These are phyloP conservation scores for Parotocinclus haroldoi DNA, from an alignment of 2,797 vertebrate species.

Conservation along the genomic window DNA sequence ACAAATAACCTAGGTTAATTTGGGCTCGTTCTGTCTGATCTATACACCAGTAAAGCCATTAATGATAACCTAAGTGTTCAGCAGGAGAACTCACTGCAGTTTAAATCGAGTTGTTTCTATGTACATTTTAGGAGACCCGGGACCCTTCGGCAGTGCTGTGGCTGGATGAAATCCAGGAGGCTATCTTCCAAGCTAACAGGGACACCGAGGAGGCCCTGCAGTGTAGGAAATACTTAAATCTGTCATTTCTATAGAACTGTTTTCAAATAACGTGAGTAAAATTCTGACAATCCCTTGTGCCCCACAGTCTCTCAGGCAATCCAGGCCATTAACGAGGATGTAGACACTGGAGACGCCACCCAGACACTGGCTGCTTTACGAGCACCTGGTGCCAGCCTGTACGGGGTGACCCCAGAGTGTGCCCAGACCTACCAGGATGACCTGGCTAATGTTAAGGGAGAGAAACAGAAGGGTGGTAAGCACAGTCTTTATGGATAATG, in stretches of 20 bases:
- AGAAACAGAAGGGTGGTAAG: slow-evolving; percentile 78
- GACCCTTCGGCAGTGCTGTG: slow-evolving; percentile 95
- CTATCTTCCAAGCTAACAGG: slow-evolving; percentile 84
- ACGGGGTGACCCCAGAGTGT: slow-evolving; percentile 91
- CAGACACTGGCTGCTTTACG: slow-evolving; percentile 82
- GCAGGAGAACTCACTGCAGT: no score
- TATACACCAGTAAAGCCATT: no score
- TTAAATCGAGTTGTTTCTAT: no score
- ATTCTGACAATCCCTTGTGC: no score
- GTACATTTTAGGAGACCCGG: slow-evolving; percentile 86
- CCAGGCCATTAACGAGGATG: slow-evolving; percentile 85
- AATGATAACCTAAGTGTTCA: no score
- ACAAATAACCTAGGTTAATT: no score
- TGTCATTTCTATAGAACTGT: no score
- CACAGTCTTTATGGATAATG: neutral
- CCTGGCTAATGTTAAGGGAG: slow-evolving; percentile 74
- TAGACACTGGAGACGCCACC: slow-evolving; percentile 74
- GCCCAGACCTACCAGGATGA: slow-evolving; percentile 83
- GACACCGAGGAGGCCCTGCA: slow-evolving; percentile 85
- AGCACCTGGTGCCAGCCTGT: slow-evolving; percentile 81
- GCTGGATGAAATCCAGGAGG: slow-evolving; percentile 97
- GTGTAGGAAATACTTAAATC: slow-evolving; percentile 67
- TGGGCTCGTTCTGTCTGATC: no score
- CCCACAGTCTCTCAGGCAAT: slow-evolving; percentile 84
- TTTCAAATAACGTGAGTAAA: no score